phyloP scores from a whole-genome alignment of 2,888 invertebrate genomes.

The Rotaria magnacalcarata region DNA sequence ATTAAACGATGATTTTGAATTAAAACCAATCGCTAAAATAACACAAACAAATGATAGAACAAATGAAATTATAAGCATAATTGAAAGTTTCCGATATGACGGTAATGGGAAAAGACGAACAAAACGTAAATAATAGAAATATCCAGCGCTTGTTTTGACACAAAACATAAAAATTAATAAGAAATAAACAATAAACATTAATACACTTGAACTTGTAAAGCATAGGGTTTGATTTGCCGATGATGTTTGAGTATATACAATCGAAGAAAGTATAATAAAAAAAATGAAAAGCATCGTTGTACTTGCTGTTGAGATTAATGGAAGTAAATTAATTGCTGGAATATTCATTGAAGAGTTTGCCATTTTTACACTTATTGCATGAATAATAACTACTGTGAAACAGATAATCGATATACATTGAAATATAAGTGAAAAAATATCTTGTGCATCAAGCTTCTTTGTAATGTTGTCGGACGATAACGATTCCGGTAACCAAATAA shows the following conservation, averaged over 20 bases:
- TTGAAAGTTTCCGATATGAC: background rate
- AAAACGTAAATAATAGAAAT: slow-evolving; percentile 1
- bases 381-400: background rate
- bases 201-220: background rate
- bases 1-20: background rate
- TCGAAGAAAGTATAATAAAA: background rate
- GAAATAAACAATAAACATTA: slow-evolving; percentile 18
- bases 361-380: background rate
- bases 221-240: background rate
- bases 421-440: background rate
- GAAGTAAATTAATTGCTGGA: background rate
- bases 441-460: background rate
- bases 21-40: background rate
- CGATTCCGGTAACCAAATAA: background rate
- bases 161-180: slow-evolving; percentile 1
- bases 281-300: background rate
- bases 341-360: background rate
- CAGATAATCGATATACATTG: background rate
- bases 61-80: background rate
- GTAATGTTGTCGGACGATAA: background rate
- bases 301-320: slow-evolving; percentile 28
- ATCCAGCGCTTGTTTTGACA: background rate
- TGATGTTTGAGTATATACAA: background rate
- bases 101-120: slow-evolving; percentile 18
- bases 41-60: background rate